phyloP scores from a whole-genome alignment of 1,140 invertebrate species.

The Belonocnema kinseyi region DNA sequence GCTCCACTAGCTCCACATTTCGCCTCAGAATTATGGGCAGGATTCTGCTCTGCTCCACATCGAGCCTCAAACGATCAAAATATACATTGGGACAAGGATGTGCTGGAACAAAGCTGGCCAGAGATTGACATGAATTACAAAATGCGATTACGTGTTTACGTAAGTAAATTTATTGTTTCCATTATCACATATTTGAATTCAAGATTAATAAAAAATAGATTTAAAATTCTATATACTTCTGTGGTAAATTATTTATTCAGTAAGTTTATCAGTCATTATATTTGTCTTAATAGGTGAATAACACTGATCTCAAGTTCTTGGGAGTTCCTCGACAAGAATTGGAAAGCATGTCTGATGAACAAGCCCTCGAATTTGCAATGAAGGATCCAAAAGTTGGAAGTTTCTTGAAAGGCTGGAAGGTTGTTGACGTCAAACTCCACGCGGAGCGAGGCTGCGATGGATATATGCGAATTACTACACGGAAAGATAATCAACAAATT shows the following conservation, averaged over 20 bases:
- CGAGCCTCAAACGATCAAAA: constrained; percentile 73
- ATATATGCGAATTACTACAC: constrained; percentile 52
- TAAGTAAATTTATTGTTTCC: constrained; percentile 62
- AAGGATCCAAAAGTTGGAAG: constrained; percentile 57
- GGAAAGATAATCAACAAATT: constrained; percentile 41
- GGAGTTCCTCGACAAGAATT: constrained; percentile 75
- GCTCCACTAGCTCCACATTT: constrained; percentile 93
- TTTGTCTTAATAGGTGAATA: constrained; percentile 76
- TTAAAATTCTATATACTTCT: constrained; percentile 19
- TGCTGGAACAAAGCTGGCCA: constrained; percentile 88
- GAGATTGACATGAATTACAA: constrained; percentile 84
- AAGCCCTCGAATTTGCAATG: constrained; percentile 76
- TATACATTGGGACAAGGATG: constrained; percentile 80
- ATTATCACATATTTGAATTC: constrained; percentile 7
- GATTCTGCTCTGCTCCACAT: constrained; percentile 80
- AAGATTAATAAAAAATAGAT: constrained; percentile 34
- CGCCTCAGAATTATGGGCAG: constrained; percentile 92
- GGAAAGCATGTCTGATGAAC: constrained; percentile 75
- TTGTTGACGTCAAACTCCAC: constrained; percentile 52
- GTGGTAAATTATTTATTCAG: neutral
- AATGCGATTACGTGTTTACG: constrained; percentile 80
- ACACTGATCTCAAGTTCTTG: constrained; percentile 73
- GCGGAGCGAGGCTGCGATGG: constrained; percentile 54
- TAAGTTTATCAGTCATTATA: constrained; percentile 37
- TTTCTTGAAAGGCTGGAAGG: constrained; percentile 41